A percentile compares a stretch with the other conserved stretches of the same genome.
phyloP scores from a whole-genome alignment of 2,888 invertebrate species.

The Ceratothoa steindachneri region DNA sequence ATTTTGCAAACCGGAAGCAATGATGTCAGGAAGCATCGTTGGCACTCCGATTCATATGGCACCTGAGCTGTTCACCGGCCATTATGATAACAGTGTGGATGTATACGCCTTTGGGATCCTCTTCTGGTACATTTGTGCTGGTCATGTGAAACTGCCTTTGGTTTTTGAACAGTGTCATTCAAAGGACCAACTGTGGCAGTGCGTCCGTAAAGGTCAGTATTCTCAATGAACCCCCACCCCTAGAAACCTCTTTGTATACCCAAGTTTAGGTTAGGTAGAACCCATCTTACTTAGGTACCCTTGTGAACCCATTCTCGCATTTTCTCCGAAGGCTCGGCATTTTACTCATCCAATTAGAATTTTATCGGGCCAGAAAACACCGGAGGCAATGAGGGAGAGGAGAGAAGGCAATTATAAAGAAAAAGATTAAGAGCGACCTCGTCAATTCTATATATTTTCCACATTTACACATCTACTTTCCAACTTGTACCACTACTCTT shows the following conservation, averaged over 20 bases:
- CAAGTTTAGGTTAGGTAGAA: too few species aligned
- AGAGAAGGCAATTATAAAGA: too few species aligned
- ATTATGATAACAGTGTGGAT: conserved; percentile 77
- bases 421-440: too few species aligned
- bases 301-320: not conserved
- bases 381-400: too few species aligned
- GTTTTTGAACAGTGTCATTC: conserved; percentile 77
- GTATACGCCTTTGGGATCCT: conserved; percentile 85
- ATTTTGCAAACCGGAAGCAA: conserved; percentile 83
- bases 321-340: not conserved
- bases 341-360: not conserved
- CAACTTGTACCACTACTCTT: too few species aligned
- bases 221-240: too few species aligned
- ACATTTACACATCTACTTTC: too few species aligned
- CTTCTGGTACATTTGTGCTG: conserved; percentile 86
- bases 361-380: too few species aligned
- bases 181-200: conserved; percentile 80
- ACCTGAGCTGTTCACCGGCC: conserved; percentile 75
- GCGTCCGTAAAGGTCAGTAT: conserved; percentile 72
- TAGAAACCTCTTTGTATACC: too few species aligned
- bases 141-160: conserved; percentile 70
- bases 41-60: conserved; percentile 90
- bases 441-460: too few species aligned
- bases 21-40: conserved; percentile 84
- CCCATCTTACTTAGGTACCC: too few species aligned